phyloP scores from a whole-genome alignment of 2,113 vertebrate genomes.

The Microcebus lehilahytsara region DNA sequence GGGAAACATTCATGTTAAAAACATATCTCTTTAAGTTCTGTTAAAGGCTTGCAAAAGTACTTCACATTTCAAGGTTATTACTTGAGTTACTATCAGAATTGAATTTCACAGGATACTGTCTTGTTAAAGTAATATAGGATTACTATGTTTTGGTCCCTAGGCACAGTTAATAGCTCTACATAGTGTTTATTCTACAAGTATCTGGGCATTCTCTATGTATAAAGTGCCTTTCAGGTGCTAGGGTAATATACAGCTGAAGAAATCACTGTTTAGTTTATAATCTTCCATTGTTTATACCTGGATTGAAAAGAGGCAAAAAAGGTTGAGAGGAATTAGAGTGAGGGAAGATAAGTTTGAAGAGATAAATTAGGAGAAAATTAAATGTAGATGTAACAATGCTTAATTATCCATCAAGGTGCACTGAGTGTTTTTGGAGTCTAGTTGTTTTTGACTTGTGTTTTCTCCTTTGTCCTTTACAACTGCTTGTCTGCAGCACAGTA shows the following conservation, averaged over 20 bases:
- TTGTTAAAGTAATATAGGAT: neutral
- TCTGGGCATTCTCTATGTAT: neutral
- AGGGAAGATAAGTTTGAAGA: neutral
- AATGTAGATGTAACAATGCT: neutral
- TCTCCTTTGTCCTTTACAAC: neutral
- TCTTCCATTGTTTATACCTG: neutral
- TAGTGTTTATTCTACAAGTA: neutral
- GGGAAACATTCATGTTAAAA: constrained; percentile 50
- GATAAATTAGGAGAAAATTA: neutral
- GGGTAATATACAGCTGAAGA: neutral
- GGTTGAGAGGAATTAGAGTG: neutral
- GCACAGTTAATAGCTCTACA: neutral
- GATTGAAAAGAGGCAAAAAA: neutral
- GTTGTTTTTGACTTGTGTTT: neutral
- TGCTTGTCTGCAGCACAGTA: neutral
- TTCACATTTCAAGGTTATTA: constrained; percentile 48
- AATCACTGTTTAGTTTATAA: neutral
- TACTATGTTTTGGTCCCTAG: neutral
- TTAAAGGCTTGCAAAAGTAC: constrained; percentile 32
- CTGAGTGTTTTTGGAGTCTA: neutral
- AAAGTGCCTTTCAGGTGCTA: neutral
- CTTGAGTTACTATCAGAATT: constrained; percentile 50
- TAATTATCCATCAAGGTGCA: neutral
- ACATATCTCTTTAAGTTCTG: constrained; percentile 23
- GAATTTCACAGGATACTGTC: constrained; percentile 37